Base-by-base conservation (phyloP, 2,797 vertebrate species). In the Ceryle rudis region DNA sequence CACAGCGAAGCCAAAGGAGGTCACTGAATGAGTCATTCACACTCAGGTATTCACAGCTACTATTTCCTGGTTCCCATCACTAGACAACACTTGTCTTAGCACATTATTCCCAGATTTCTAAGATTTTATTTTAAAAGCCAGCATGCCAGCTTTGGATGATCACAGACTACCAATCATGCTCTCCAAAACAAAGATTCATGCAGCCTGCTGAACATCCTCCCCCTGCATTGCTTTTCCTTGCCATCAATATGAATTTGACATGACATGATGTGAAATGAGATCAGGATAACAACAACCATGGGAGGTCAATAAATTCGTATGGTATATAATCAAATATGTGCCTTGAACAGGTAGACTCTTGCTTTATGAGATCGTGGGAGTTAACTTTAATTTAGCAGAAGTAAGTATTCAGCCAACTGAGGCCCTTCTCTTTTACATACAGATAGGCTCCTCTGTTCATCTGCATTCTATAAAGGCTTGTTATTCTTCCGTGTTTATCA, bases 401-500 rank as follows among this genome's bases (percentile, higher is more conserved):
- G 84, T 83, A 91, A 81, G 58, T 66, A 94, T 90, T 95, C 86
- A 92, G 85, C 90, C 89, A 96, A 77, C 90, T 90, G 88, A 92
- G 95, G 94, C 93, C 91, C 82, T 77, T 85, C 87, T 95, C 70
- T 83, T 97, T 94, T 96, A 95, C 93, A 88, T 95, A 94, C 72
- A 95, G 95, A 96, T 91, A 95, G 81, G 64, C 54, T 95, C 46
- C 90, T 88, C 84, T 52, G 72, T 91, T 97, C 92, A 96, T 97
- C 95, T 96, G 89, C 86, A 92, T 92, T 93, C 90, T 93, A 83
- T 95, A 95, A 95, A 95, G 92, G n/a, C 81, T 86, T 96, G 89
- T 92, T 97, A 88, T 96, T 95, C 92, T 93, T 86, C 93, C 10
- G 6, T 91, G 90, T 96, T 97, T 97, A 97, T 96, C 96, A 97